Conservation (phyloP, 1,140 invertebrate genomes). For the Habropoda laboriosa region DNA sequence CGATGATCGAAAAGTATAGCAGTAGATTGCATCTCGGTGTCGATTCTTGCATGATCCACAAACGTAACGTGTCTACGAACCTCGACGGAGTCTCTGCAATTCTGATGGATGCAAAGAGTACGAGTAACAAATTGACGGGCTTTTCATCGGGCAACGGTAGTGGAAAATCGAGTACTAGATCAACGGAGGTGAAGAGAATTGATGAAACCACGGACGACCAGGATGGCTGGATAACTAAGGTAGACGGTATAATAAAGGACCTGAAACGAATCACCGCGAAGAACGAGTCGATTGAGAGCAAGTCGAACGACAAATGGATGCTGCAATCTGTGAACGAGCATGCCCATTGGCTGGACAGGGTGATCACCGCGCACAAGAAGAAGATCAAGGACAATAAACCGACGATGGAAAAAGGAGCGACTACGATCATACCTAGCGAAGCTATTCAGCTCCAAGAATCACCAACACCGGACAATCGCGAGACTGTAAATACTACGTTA, state of each 20-base stretch:
- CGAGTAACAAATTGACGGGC: no score
- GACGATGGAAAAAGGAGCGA: neutral
- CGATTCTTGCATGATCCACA: neutral
- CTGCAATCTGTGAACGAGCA: conserved; percentile 8
- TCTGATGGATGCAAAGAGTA: neutral
- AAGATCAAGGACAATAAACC: neutral
- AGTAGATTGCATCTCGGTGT: conserved; percentile 5
- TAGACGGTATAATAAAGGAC: conserved; percentile 45
- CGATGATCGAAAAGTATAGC: conserved; percentile 60
- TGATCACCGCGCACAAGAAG: conserved; percentile 38
- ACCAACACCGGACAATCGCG: neutral
- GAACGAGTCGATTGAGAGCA: neutral
- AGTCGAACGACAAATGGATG: conserved; percentile 6
- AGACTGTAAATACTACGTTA: no score
- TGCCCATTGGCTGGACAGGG: conserved; percentile 43
- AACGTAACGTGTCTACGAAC: neutral
- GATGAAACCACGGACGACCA: neutral
- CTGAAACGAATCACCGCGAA: conserved; percentile 20
- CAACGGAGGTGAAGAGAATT: no score
- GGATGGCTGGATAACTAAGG: conserved; percentile 20
- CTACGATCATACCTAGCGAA: neutral
- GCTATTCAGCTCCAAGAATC: no score
- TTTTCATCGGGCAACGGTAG: neutral
- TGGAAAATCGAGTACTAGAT: no score
- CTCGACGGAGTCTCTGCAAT: neutral